Base-by-base conservation (phyloP, 2,888 invertebrate genomes). In the Andrena haemorrhoa region DNA sequence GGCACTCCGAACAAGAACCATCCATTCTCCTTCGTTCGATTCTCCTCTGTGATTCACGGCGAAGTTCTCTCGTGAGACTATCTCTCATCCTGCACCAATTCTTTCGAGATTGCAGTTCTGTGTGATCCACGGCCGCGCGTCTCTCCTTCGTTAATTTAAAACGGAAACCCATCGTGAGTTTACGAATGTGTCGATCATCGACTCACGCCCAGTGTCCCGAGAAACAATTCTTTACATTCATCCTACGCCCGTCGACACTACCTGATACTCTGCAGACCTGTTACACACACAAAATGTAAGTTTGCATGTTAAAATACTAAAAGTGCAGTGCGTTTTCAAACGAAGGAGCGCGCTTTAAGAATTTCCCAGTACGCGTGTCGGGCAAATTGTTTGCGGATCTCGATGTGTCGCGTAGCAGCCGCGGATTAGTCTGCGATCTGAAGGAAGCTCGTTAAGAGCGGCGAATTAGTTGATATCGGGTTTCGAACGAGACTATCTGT, bases 171-270 rank as follows among this genome's bases (percentile, higher is more conserved):
- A 66, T 0, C 47, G 65, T 65, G 60, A 53, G 10, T 49, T 60
- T 3, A 31, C 16, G 20, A 69, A 64, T 58, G 75, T 35, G 31
- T 78, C 61, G 29, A 78, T 74, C 53, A 78, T 74, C 53, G 63
- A 68, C 3, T 61, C 29, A 61, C 72, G 61, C 33, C 26, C 35
- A 47, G 66, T 56, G 60, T 63, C 53, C 51, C 53, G 10, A 53
- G 20, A 20, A 56, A 56, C 23, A 20, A 68, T 66, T 53, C 2
- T 47, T n/a, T 74, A 16, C 20, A 49, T 58, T 58, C 35, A 41
- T 64, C 66, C 47, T 16, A 29, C 29, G 10, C 47, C 61, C 53
- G 47, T 41, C 53, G 29, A 56, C 10, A 3, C n/a, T 41, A 12
- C 23, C 23, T 0, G 3, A 47, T 31, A 16, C 41, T 31, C 31